phyloP scores from a whole-genome alignment of 1,140 invertebrate species.

The Luehdorfia chinensis region DNA sequence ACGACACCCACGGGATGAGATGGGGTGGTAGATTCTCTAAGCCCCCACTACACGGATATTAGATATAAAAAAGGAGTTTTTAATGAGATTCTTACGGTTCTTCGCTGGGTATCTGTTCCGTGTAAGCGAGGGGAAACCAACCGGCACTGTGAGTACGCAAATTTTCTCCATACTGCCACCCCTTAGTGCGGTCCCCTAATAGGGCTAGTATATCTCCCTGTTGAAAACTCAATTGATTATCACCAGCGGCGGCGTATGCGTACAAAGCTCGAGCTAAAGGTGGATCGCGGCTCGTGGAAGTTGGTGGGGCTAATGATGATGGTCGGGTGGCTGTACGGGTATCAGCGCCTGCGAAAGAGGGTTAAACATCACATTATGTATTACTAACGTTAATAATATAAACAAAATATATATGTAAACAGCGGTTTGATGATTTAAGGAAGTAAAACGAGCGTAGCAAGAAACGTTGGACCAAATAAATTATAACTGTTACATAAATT shows the following conservation, averaged over 20 bases:
- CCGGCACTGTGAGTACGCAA: constrained; percentile 91
- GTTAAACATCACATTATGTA: too few relatives aligned
- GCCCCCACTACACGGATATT: too few relatives aligned
- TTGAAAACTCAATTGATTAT: constrained; percentile 94
- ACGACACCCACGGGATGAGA: too few relatives aligned
- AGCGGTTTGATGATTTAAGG: too few relatives aligned
- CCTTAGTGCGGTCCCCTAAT: constrained; percentile 93
- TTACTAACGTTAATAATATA: too few relatives aligned
- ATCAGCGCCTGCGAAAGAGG: constrained; percentile 45
- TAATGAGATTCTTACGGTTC: constrained; percentile 43
- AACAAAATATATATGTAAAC: too few relatives aligned
- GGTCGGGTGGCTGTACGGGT: constrained; percentile 76
- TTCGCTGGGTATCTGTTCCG: constrained; percentile 79
- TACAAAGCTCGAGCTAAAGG: constrained; percentile 90
- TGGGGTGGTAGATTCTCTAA: too few relatives aligned
- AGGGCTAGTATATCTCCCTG: constrained; percentile 93
- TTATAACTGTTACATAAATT: too few relatives aligned
- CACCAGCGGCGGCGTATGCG: constrained; percentile 92
- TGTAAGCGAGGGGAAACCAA: constrained; percentile 96
- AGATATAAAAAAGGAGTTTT: too few relatives aligned
- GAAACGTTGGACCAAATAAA: too few relatives aligned
- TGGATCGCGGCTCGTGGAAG: constrained; percentile 78
- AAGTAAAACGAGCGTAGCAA: too few relatives aligned
- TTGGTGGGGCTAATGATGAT: constrained; percentile 84
- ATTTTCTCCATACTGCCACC: constrained; percentile 97